Evolutionary conservation across 1,140 invertebrate genomes (phyloP), one percentile per base, ranked within the genome.

Genomic region (Brachionus asplanchnoidis): DNA sequence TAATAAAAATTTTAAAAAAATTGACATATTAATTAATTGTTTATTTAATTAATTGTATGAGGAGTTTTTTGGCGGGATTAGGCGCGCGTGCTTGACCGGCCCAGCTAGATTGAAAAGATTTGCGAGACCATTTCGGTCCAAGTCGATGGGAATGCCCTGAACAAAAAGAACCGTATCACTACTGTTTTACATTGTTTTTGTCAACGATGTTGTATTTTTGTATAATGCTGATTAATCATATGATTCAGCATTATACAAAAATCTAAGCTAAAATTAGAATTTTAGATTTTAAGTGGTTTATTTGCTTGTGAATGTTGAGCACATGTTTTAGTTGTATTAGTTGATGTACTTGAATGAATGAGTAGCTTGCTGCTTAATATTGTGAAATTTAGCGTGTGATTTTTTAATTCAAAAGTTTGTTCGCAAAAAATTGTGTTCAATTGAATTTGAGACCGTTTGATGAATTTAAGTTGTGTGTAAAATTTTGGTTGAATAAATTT

Each of bases 1-100:
- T n/a, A n/a, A n/a, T n/a, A n/a, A n/a, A n/a, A n/a, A n/a, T n/a
- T n/a, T n/a, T n/a, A n/a, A n/a, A n/a, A n/a, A n/a, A n/a, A n/a
- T n/a, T n/a, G n/a, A n/a, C n/a, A n/a, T n/a, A n/a, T n/a, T n/a
- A n/a, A n/a, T n/a, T n/a, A n/a, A n/a, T n/a, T n/a, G n/a, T n/a
- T n/a, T n/a, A n/a, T n/a, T n/a, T n/a, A n/a, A n/a, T n/a, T n/a
- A n/a, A n/a, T n/a, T 44, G 42, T 28, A 44, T 23, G 32, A 17
- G 3, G 46, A 14, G 36, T 82, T 82, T 32, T 68, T 82, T 12
- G 79, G 14, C 28, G 79, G 79, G 5, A 82, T 60, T 9, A 82
- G 28, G 53, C 56, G 53, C 1, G 17, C 79, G 20, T 17, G 36
- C n/a, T 82, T 56, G 20, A 82, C 53, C 9, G 79, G 53, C 12